Evolutionary conservation across 2,113 vertebrate genomes (phyloP).

Genomic region (Anguilla rostrata): DNA sequence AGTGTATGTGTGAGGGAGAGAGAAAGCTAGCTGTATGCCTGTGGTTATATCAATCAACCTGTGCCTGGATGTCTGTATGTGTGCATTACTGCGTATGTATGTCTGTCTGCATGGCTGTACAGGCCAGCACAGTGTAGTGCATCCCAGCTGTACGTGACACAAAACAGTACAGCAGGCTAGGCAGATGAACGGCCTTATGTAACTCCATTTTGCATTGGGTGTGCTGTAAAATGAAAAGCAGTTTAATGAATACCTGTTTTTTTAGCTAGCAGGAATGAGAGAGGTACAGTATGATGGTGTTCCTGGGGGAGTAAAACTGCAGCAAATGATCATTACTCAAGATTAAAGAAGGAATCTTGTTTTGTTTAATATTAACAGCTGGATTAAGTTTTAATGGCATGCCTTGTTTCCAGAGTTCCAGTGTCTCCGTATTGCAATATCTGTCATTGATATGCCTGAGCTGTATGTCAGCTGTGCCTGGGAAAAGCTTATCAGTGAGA

Average conservation of each 20-base stretch:
- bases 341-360: neutral
- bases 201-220: neutral
- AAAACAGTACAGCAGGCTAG: neutral
- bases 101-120: neutral
- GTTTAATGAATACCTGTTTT: neutral
- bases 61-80: neutral
- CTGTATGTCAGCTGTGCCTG: neutral
- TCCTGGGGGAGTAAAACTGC: neutral
- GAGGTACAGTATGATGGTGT: neutral
- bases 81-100: neutral
- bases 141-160: neutral
- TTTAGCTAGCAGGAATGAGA: neutral
- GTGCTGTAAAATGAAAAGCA: neutral
- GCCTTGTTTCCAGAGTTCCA: neutral
- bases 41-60: no score
- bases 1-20: constrained; percentile 27
- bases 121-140: neutral
- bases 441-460: neutral
- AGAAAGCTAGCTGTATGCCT: neutral
- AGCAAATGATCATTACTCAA: neutral
- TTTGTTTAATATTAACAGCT: neutral
- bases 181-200: neutral
- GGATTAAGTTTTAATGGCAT: neutral
- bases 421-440: neutral
- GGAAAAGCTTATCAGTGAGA: neutral